These are phyloP conservation scores for Melanotaenia duboulayi DNA, from an alignment of 2,113 vertebrate genomes.

Conservation along the genomic window DNA sequence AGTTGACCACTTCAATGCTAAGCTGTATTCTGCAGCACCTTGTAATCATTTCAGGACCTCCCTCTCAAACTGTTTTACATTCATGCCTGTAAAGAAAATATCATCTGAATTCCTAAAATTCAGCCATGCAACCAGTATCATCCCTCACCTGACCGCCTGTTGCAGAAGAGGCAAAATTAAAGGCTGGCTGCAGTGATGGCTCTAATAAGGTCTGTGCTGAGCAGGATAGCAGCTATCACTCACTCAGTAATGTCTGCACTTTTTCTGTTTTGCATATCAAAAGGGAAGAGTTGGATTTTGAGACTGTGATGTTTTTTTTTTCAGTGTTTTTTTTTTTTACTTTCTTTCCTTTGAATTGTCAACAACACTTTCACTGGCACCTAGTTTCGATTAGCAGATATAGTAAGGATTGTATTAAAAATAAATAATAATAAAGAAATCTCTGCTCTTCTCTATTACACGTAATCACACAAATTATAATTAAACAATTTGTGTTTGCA, in stretches of 20 bases:
- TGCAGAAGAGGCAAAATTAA: neutral
- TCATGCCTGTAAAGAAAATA: constrained; percentile 1
- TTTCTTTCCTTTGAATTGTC: neutral
- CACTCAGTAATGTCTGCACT: neutral
- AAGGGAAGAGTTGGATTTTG: neutral
- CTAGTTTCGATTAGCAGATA: neutral
- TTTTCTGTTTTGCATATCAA: neutral
- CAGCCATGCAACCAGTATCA: constrained; percentile 9
- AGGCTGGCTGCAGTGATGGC: neutral
- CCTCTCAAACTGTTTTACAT: constrained; percentile 2
- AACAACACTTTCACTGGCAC: neutral
- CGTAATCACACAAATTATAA: neutral
- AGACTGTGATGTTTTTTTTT: neutral
- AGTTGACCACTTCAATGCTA: neutral
- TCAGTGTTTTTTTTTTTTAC: neutral
- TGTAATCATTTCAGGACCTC: neutral
- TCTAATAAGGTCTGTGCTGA: neutral
- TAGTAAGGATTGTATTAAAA: neutral
- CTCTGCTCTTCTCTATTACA: neutral
- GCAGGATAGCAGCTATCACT: neutral
- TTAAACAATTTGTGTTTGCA: neutral
- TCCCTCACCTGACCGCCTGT: neutral
- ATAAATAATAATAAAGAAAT: neutral
- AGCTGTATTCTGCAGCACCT: neutral
- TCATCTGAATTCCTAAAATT: constrained; percentile 12